Percentiles rank a stretch among this genome's conserved stretches.
Conservation (phyloP, 1,140 invertebrate species). For the Drosophila asahinai region DNA sequence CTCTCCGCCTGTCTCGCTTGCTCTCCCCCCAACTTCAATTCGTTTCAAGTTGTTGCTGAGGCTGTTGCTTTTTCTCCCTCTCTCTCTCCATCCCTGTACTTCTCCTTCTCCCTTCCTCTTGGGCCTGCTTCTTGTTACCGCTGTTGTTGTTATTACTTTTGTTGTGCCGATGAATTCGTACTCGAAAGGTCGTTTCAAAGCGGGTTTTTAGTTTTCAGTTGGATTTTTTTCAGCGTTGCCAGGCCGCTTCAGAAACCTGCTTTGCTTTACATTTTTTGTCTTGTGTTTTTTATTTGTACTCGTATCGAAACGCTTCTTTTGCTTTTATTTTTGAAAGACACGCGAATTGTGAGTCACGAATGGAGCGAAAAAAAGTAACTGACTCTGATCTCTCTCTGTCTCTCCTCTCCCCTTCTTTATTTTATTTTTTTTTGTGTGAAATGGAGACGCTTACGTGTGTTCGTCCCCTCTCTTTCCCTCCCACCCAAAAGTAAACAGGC, state of each 20-base stretch:
- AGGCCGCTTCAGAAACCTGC: conserved; percentile 77
- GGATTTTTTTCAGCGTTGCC: conserved; percentile 67
- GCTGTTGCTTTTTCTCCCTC: conserved; percentile 58
- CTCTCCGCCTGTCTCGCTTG: conserved; percentile 14
- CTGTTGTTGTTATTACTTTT: conserved; percentile 57
- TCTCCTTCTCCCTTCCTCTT: conserved; percentile 11
- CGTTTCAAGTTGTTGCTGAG: conserved; percentile 74
- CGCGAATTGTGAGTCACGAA: conserved; percentile 82
- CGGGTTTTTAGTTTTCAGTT: conserved; percentile 61
- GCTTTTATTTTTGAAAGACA: conserved; percentile 80
- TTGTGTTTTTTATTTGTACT: conserved; percentile 52
- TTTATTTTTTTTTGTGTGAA: conserved; percentile 39
- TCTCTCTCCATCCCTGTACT: conserved; percentile 7
- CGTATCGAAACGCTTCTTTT: conserved; percentile 71
- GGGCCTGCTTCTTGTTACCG: conserved; percentile 16
- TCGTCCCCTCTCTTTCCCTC: conserved; percentile 30
- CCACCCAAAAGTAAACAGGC: conserved; percentile 36
- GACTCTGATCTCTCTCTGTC: conserved; percentile 57
- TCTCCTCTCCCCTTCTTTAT: conserved; percentile 17
- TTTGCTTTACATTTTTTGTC: conserved; percentile 80
- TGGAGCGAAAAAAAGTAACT: conserved; percentile 77
- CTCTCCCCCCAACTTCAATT: conserved; percentile 30
- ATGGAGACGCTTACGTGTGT: conserved; percentile 57
- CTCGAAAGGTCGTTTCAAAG: conserved; percentile 85
- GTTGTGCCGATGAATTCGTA: conserved; percentile 82